phyloP scores from a whole-genome alignment of 2,888 invertebrate species.

The Chloromyia formosa region DNA sequence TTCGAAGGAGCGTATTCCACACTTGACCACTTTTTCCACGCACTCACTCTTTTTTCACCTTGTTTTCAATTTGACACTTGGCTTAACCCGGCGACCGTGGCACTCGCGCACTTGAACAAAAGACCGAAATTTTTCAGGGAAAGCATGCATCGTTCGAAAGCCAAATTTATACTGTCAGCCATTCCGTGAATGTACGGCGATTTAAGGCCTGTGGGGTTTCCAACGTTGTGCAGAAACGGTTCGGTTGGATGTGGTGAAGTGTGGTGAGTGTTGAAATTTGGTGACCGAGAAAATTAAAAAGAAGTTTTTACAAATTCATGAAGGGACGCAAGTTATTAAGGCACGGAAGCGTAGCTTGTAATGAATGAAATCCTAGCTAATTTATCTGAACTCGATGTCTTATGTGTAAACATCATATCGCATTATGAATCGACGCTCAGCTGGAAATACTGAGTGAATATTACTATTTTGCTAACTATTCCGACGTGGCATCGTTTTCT shows the following conservation, averaged over 20 bases:
- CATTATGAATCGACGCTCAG: too few species aligned
- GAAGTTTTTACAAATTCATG: not conserved
- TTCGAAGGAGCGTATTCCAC: not conserved
- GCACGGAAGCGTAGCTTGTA: too few species aligned
- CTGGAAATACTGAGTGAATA: too few species aligned
- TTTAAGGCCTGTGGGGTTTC: slow-evolving; percentile 68
- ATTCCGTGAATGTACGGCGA: slow-evolving; percentile 87
- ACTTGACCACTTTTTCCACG: slow-evolving; percentile 24
- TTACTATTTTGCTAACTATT: too few species aligned
- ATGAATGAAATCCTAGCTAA: too few species aligned
- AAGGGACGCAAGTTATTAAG: too few species aligned
- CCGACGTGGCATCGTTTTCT: too few species aligned
- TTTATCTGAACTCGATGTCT: too few species aligned
- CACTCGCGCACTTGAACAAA: slow-evolving; percentile 54
- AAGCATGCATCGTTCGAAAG: slow-evolving; percentile 83
- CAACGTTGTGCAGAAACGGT: slow-evolving; percentile 44
- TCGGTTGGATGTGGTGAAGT: slow-evolving; percentile 28
- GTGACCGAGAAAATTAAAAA: too few species aligned
- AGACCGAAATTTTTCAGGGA: slow-evolving; percentile 71
- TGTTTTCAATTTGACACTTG: slow-evolving; percentile 60
- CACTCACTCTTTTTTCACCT: slow-evolving; percentile 28
- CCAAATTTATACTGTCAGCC: slow-evolving; percentile 98
- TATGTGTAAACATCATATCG: too few species aligned
- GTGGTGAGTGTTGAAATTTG: not conserved
- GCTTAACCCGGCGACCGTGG: slow-evolving; percentile 53